Percentiles rank a stretch among this genome's conserved stretches.
Conservation (phyloP, 2,113 vertebrate genomes). For the Neolamprologus modestus region DNA sequence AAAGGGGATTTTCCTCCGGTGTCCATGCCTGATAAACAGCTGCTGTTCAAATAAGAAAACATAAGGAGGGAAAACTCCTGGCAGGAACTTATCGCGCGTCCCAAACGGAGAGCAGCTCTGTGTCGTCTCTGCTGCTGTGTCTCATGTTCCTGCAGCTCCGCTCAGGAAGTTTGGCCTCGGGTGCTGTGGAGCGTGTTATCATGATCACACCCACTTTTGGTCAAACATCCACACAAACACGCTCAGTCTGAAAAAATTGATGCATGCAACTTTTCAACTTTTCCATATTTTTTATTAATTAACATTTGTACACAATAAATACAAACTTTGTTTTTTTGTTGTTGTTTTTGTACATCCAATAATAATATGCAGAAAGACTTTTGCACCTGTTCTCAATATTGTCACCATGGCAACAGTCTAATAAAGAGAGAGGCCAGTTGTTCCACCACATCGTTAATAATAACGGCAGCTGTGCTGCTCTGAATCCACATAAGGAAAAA, state of each 20-base stretch:
- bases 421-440: slow-evolving; percentile 50
- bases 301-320: slow-evolving; percentile 99
- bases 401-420: slow-evolving; percentile 74
- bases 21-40: neutral
- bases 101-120: neutral
- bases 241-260: neutral
- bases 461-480: slow-evolving; percentile 83
- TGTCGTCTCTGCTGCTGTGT: neutral
- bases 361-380: slow-evolving; percentile 86
- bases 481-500: slow-evolving; percentile 64
- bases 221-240: neutral
- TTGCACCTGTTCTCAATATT: slow-evolving; percentile 76
- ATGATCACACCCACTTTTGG: slow-evolving; percentile 37
- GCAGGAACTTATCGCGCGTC: neutral
- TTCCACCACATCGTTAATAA: slow-evolving; percentile 37
- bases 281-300: slow-evolving; percentile 86
- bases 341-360: slow-evolving; percentile 90
- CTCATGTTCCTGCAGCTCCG: neutral
- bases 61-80: neutral
- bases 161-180: slow-evolving; percentile 46
- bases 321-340: slow-evolving; percentile 88
- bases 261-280: neutral
- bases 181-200: slow-evolving; percentile 3
- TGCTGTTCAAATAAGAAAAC: neutral
- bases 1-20: neutral